Evolutionary conservation across 2,113 vertebrate species (phyloP), one percentile per base, ranked within the genome.

Genomic region (Hirundichthys speculiger): DNA sequence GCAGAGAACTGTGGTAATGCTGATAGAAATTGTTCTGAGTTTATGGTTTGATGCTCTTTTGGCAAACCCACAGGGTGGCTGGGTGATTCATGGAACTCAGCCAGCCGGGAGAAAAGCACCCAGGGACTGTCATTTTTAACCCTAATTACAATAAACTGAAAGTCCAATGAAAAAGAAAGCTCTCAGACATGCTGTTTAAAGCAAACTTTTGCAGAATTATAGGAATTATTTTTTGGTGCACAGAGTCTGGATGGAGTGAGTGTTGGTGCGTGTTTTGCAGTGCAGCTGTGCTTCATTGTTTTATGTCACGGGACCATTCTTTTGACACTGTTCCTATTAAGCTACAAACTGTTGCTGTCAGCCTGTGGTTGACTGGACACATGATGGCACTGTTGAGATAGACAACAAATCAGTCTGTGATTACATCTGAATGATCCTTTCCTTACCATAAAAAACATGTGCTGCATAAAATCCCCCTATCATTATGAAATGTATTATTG

Each of bases 351-450:
- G 43, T 45, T 42, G 22, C 22, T 66, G 43, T 54, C 22, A 21
- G 15, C 39, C 16, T 46, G 34, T 22, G 43, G 10, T 14, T 45
- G 52, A 56, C 18, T 52, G 59, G 67, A 91, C 92, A 91, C 91
- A 83, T 59, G 91, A 80, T 87, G 92, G 91, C 91, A 89, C 77
- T 89, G 80, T 92, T 83, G 86, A 75, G 70, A 75, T 58, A 15
- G 64, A 59, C 52, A 75, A 51, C 20, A 34, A 13, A 69, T 48
- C 4, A 46, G 57, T 49, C 60, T 61, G 49, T 54, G 24, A 54
- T 54, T 79, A 52, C 51, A 52, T 76, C 63, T 51, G 20, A 15
- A 38, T 77, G 75, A 84, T 84, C 68, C 75, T 86, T 83, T 85
- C 55, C 21, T 74, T 15, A 4, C 68, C 61, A 76, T 59, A 53